Percentiles rank a stretch among this genome's conserved stretches.
phyloP scores from a whole-genome alignment of 1,140 invertebrate genomes.

The Drosophila rufa region DNA sequence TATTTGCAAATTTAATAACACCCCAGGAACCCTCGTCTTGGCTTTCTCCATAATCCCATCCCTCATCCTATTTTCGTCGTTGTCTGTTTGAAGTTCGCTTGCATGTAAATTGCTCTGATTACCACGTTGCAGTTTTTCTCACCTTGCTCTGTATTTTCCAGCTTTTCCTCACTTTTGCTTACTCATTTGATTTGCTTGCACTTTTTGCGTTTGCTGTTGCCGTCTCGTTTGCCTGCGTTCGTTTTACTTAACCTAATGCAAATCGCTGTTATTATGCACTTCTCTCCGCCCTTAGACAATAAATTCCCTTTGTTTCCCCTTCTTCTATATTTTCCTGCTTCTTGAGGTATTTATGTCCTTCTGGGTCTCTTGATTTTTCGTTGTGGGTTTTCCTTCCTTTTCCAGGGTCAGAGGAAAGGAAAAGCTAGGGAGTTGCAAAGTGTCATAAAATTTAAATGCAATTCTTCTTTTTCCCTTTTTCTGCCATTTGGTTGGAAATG shows the following conservation, averaged over 20 bases:
- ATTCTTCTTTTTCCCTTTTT: slow-evolving; percentile 13
- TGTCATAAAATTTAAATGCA: slow-evolving; percentile 76
- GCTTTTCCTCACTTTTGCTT: slow-evolving; percentile 52
- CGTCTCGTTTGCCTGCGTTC: slow-evolving; percentile 46
- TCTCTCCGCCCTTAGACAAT: slow-evolving; percentile 51
- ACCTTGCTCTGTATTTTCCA: slow-evolving; percentile 8
- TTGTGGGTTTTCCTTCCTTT: slow-evolving; percentile 18
- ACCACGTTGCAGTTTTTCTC: slow-evolving; percentile 73
- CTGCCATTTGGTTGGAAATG: slow-evolving; percentile 67
- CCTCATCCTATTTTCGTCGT: slow-evolving; percentile 29
- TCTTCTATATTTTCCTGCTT: slow-evolving; percentile 10
- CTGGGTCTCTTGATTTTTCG: slow-evolving; percentile 13
- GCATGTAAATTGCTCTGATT: slow-evolving; percentile 83
- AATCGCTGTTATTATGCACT: slow-evolving; percentile 76
- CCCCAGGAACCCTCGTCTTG: not conserved
- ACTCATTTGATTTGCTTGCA: slow-evolving; percentile 79
- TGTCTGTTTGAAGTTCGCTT: slow-evolving; percentile 80
- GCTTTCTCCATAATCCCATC: slow-evolving; percentile 31
- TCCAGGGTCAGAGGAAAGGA: slow-evolving; percentile 57
- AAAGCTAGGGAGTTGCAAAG: slow-evolving; percentile 15
- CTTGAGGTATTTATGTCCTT: slow-evolving; percentile 68
- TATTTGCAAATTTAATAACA: slow-evolving; percentile 75
- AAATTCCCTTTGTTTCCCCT: slow-evolving; percentile 21
- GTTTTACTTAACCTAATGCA: slow-evolving; percentile 73
- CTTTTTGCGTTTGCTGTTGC: slow-evolving; percentile 48